These are phyloP conservation scores for Chaetura pelagica DNA, from an alignment of 2,113 vertebrate species.

Conservation along the genomic window DNA sequence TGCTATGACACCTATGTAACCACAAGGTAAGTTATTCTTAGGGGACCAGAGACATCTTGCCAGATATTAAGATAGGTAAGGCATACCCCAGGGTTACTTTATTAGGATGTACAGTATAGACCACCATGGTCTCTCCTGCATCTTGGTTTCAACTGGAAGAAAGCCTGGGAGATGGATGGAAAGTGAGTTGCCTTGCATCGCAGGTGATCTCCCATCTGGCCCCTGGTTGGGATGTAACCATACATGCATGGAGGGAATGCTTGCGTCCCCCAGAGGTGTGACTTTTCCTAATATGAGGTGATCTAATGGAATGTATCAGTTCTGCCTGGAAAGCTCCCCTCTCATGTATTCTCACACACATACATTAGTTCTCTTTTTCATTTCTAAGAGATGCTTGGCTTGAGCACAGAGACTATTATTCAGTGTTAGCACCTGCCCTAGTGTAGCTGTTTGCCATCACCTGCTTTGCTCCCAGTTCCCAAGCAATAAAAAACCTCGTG, in stretches of 20 bases:
- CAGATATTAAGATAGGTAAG: background rate
- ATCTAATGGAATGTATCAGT: background rate
- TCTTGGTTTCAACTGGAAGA: background rate
- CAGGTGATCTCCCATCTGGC: background rate
- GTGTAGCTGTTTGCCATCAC: background rate
- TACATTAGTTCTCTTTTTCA: background rate
- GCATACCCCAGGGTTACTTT: background rate
- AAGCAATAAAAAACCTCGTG: background rate
- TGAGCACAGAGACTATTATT: background rate
- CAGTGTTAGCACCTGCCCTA: background rate
- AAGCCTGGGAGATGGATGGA: background rate
- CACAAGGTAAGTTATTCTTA: background rate
- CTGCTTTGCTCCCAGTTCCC: background rate
- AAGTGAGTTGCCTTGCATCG: background rate
- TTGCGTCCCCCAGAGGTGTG: background rate
- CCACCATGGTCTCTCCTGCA: background rate
- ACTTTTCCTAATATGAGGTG: background rate
- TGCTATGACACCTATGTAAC: background rate
- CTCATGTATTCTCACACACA: background rate
- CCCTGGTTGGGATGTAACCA: background rate
- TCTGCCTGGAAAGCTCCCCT: background rate
- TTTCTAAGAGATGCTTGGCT: background rate
- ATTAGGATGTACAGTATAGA: background rate
- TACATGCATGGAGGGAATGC: background rate
- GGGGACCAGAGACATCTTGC: background rate